Conservation (phyloP, 1,140 invertebrate genomes). For the Drosophila bifasciata region DNA sequence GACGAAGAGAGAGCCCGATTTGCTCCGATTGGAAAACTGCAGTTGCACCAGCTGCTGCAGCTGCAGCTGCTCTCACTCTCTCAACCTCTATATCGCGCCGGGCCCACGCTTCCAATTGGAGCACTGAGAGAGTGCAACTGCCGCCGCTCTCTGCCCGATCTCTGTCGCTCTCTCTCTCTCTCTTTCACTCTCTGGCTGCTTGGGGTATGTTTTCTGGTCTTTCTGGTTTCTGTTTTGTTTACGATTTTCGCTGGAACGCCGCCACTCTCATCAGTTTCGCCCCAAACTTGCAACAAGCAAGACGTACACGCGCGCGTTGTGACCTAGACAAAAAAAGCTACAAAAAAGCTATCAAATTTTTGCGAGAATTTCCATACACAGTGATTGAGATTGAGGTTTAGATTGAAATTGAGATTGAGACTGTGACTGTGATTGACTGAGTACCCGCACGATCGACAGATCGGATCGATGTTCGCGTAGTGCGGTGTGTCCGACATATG, state of each 20-base stretch:
- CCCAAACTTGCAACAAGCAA: conserved; percentile 64
- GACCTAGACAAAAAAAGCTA: conserved; percentile 21
- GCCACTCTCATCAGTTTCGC: conserved; percentile 49
- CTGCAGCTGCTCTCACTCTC: conserved; percentile 10
- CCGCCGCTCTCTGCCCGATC: conserved; percentile 1
- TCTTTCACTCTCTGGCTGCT: background rate
- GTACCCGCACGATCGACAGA: conserved; percentile 6
- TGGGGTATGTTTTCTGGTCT: conserved; percentile 36
- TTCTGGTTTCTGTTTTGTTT: conserved; percentile 77
- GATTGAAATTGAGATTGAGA: background rate
- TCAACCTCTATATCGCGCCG: conserved; percentile 4
- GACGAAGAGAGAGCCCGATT: conserved; percentile 1
- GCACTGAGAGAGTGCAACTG: conserved; percentile 22
- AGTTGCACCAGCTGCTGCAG: conserved; percentile 48
- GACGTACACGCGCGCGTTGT: conserved; percentile 66
- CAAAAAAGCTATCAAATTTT: conserved; percentile 21
- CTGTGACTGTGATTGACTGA: too few relatives aligned
- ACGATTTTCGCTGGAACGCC: conserved; percentile 63
- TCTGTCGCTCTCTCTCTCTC: conserved; percentile 11
- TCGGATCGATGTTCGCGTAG: conserved; percentile 66
- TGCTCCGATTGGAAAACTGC: conserved; percentile 80
- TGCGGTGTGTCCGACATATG: conserved; percentile 57
- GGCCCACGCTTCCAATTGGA: conserved; percentile 72
- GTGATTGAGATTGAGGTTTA: too few relatives aligned
- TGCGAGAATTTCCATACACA: background rate